A percentile compares a stretch with the other conserved stretches of the same genome.
phyloP scores from a whole-genome alignment of 2,113 vertebrate genomes.

The Scophthalmus maximus region DNA sequence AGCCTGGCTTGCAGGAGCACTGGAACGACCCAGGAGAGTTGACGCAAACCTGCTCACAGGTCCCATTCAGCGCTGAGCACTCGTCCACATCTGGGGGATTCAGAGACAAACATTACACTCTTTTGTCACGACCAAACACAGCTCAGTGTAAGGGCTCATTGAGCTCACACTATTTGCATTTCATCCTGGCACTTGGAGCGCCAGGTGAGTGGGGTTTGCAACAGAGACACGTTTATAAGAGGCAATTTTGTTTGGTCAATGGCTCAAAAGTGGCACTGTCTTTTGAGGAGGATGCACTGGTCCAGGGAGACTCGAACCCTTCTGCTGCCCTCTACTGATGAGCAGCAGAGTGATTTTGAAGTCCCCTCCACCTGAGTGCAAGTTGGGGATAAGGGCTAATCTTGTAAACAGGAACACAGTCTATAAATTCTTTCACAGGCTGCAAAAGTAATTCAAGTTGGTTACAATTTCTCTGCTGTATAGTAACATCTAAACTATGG shows the following conservation, averaged over 20 bases:
- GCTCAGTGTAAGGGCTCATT: too few species aligned
- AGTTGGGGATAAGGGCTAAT: not conserved
- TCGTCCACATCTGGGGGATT: conserved; percentile 81
- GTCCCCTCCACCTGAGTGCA: not conserved
- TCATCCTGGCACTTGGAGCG: too few species aligned
- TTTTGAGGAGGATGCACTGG: not conserved
- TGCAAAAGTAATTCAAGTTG: too few species aligned
- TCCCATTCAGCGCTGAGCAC: conserved; percentile 68
- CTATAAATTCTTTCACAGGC: not conserved
- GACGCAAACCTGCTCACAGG: conserved; percentile 80
- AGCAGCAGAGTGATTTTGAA: not conserved
- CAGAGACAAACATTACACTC: conserved; percentile 21
- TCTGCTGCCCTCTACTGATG: not conserved
- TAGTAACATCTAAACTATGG: too few species aligned
- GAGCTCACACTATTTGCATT: too few species aligned
- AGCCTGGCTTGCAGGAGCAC: conserved; percentile 81
- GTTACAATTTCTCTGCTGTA: too few species aligned
- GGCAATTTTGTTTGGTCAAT: not conserved
- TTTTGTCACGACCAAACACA: not conserved
- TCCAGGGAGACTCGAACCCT: not conserved
- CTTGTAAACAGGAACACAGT: too few species aligned
- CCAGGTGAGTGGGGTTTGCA: too few species aligned
- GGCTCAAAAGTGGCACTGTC: not conserved
- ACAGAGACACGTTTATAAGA: too few species aligned
- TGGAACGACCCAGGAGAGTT: conserved; percentile 81